Evolutionary conservation across 1,140 invertebrate genomes (phyloP), one percentile per base, ranked within the genome.

Genomic region (Hycleus cichorii): DNA sequence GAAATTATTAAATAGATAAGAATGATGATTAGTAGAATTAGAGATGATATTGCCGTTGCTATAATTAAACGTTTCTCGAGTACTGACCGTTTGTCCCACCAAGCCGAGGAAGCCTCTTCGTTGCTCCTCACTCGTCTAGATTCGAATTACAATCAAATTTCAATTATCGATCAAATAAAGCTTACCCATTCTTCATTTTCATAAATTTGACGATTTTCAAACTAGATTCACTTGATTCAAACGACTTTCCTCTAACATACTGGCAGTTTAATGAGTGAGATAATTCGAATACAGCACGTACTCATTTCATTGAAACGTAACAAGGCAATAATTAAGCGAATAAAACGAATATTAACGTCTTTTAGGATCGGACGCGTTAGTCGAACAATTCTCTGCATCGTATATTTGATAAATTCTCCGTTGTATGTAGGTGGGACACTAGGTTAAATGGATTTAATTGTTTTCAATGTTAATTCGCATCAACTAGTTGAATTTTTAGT

Each of bases 131-230:
- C 32, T 5, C 7, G 32, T 3, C 32, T 32, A 32, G 7, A 32
- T 5, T 32, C 7, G 32, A 32, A 32, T 4, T 32, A 32, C 4
- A 32, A 32, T 5, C 32, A 7, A 5, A 5, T 32, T 32, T 0
- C 46, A 53, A 53, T 45, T 32, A 18, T 49, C n/a, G 6, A 53
- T 32, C 11, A 38, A 38, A 44, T n/a, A 46, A 18, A n/a, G 8
- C 42, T 7, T 46, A 53, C 51, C 51, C 51, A 53, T 53, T 53
- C 26, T 11, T 53, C 51, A 53, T 53, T 53, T 53, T 53, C 32
- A 43, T 25, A 52, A 52, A 10, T 52, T 52, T 52, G 18, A 39
- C 25, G 44, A 5, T 32, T 5, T 7, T 25, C 18, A 18, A 18
- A 18, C 18, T 18, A 18, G 18, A 18, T 18, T 18, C 18, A 18